Evolutionary conservation across 2,888 invertebrate genomes (phyloP).

Genomic region (Pachymerium ferrugineum): DNA sequence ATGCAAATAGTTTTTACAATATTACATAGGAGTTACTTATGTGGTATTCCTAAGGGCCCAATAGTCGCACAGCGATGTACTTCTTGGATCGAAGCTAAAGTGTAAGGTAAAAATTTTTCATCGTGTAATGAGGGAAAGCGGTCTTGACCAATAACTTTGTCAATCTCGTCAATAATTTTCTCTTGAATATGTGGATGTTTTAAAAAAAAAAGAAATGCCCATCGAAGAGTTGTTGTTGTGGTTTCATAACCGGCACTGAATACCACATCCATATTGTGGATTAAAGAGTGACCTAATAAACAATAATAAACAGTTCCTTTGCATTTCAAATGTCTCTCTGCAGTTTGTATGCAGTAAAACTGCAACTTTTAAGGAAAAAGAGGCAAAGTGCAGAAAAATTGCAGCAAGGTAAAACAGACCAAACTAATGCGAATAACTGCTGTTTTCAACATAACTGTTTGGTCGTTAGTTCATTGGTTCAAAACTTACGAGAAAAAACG

Average conservation of each 20-base stretch:
- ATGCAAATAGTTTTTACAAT: background rate
- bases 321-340: no score
- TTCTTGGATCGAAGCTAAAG: slow-evolving; percentile 8
- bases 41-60: background rate
- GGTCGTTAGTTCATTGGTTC: no score
- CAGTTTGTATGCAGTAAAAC: no score
- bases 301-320: no score
- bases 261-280: background rate
- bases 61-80: slow-evolving; percentile 14
- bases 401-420: no score
- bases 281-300: background rate
- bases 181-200: slow-evolving; percentile 24
- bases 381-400: no score
- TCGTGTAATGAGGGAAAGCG: background rate
- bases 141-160: background rate
- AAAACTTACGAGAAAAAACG: background rate
- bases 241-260: slow-evolving; percentile 25
- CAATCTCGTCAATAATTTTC: slow-evolving; percentile 8
- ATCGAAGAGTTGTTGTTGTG: slow-evolving; percentile 19
- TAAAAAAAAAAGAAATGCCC: slow-evolving; percentile 3
- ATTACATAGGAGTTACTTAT: background rate
- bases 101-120: background rate
- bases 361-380: no score
- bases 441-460: no score
- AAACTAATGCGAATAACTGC: no score